Base-by-base conservation (phyloP, 2,888 invertebrate genomes). In the Meteorus colon region DNA sequence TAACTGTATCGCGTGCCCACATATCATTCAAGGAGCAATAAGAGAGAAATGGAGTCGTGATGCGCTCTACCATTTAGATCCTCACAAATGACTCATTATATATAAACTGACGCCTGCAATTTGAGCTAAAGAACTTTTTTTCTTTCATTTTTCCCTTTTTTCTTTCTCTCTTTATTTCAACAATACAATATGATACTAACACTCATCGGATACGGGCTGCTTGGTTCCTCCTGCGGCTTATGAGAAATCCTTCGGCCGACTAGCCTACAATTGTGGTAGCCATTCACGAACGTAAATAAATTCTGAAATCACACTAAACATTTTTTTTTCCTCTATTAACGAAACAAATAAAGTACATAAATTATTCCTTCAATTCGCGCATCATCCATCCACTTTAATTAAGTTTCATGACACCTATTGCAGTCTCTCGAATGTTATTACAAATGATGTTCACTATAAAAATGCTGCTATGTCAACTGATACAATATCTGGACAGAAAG, bases 121-220 rank as follows among this genome's bases (percentile, higher is more conserved):
- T 67, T 29, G n/a, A 60, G 19, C 16, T 60, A 59, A n/a, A 24
- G 24, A 24, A 24, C 24, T 24, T 24, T 24, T 24, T 24, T 24
- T 24, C 24, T 24, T 24, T 24, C 24, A 24, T 24, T 24, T 24
- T 24, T 24, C 24, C 24, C 1, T 24, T 24, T 24, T 24, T 12
- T 37, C 6, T 16, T 14, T 31, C 4, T 37, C 24, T 27, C 2
- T 70, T 59, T 14, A 29, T 48, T 27, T 24, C 24, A 60, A 14
- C n/a, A 55, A 78, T 76, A 10, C 41, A 12, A 41, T 41, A 41
- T 72, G 55, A 72, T 84, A 87, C 87, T 86, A 78, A 87, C 87
- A 87, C 85, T 86, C 87, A 87, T 87, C 86, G 85, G 82, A 79
- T 84, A 86, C 84, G 82, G 84, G 81, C 85, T 86, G 82, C 81